A percentile compares a stretch with the other conserved stretches of the same genome.
These are phyloP conservation scores for Silurus aristotelis DNA, from an alignment of 2,797 vertebrate genomes.

Conservation along the genomic window DNA sequence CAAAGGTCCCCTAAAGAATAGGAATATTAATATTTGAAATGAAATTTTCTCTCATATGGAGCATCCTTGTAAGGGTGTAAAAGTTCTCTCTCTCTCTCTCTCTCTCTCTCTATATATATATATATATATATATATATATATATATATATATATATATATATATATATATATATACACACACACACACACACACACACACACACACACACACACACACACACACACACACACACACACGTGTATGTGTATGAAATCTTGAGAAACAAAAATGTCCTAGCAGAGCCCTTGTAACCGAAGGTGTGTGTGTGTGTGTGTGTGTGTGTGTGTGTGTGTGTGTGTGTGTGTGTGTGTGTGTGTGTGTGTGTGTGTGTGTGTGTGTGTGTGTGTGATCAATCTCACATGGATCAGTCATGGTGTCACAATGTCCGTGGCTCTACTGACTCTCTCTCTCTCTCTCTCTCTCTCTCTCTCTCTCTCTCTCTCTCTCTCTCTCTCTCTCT, in stretches of 20 bases:
- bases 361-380: slow-evolving; percentile 65
- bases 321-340: slow-evolving; percentile 60
- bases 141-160: too few relatives aligned
- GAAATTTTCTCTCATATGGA: too few relatives aligned
- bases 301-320: slow-evolving; percentile 64
- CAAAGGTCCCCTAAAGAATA: too few relatives aligned
- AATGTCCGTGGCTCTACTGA: slow-evolving; percentile 71
- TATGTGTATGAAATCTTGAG: slow-evolving; percentile 67
- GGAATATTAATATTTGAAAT: too few relatives aligned
- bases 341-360: slow-evolving; percentile 59
- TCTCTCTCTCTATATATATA: too few relatives aligned
- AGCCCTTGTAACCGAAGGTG: slow-evolving; percentile 45
- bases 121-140: too few relatives aligned
- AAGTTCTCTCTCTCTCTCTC: too few relatives aligned
- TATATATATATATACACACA: too few relatives aligned
- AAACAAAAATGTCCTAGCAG: slow-evolving; percentile 64
- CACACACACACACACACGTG: slow-evolving; percentile 28
- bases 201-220: too few relatives aligned
- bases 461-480: slow-evolving; percentile 54
- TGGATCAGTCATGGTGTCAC: slow-evolving; percentile 80
- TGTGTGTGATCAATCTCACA: slow-evolving; percentile 79
- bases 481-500: slow-evolving; percentile 54
- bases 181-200: too few relatives aligned
- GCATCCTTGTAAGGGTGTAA: too few relatives aligned
- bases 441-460: slow-evolving; percentile 62